Base-by-base conservation (phyloP, 2,113 vertebrate genomes). In the Spilogale gracilis region DNA sequence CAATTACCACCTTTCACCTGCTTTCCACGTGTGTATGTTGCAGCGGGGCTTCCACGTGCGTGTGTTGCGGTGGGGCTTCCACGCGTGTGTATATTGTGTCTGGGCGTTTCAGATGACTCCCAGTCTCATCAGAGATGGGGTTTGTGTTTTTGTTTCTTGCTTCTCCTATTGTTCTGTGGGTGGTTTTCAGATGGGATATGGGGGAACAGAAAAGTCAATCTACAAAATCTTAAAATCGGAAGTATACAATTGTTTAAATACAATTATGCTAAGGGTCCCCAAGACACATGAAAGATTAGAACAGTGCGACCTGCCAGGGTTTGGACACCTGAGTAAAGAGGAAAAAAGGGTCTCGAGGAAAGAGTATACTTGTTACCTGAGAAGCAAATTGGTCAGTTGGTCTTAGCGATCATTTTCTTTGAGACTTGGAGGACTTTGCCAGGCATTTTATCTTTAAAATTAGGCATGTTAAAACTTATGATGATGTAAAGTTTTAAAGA, bases 381-480 rank as follows among this genome's bases (percentile, higher is more conserved):
- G 73, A 58, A 93, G 69, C 9, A 86, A 89, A 71, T n/a, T 50
- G 17, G 61, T 80, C 45, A 92, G 45, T 38, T 76, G 21, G 61
- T 80, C 30, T n/a, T 30, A 30, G 76, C 61, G 27, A 87, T 54
- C 52, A 32, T 32, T 96, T 82, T 96, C 78, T 48, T 95, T 93
- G 69, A 95, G 17, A 32, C 67, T 90, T 86, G 67, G 23, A 84
- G n/a, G 63, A 63, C 60, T 87, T 61, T 69, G 23, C 32, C 25
- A 78, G 48, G 82, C 38, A 82, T 71, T 94, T 93, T 74, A 60
- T 58, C 76, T 67, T 95, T 91, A 87, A 82, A 92, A 69, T 54
- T 86, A n/a, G 73, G 60, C 48, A 38, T 58, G 43, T 56, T 86
- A 82, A 94, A 82, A 17, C 16, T 71, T 61, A 73, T 38, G 43